phyloP scores from a whole-genome alignment of 2,797 vertebrate species.

The Pipistrellus kuhlii region DNA sequence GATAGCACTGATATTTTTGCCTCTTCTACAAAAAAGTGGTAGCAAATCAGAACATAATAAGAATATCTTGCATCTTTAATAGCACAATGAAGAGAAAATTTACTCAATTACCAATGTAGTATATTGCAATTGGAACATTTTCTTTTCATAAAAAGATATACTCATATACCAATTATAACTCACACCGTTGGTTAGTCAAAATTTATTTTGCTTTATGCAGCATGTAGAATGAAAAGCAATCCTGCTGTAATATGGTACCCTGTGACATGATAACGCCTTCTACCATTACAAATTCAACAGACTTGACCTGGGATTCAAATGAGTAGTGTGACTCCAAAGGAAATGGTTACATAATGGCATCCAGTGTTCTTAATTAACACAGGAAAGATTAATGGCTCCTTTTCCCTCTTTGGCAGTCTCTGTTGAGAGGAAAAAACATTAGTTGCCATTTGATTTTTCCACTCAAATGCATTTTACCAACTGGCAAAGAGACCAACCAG shows the following conservation, averaged over 20 bases:
- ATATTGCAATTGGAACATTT: neutral
- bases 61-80: neutral
- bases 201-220: conserved; percentile 57
- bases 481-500: conserved; percentile 8
- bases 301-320: neutral
- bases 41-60: neutral
- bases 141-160: conserved; percentile 36
- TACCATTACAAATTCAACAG: conserved; percentile 61
- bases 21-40: neutral
- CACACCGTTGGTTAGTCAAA: neutral
- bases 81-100: neutral
- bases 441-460: conserved; percentile 67
- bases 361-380: conserved; percentile 64
- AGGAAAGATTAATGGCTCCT: conserved; percentile 66
- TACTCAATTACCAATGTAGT: neutral
- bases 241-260: neutral
- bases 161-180: conserved; percentile 33
- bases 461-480: conserved; percentile 37
- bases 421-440: conserved; percentile 41
- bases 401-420: conserved; percentile 57
- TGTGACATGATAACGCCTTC: conserved; percentile 19
- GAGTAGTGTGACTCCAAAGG: neutral
- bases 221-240: conserved; percentile 46
- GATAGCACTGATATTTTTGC: neutral
- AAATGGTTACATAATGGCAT: conserved; percentile 55